Evolutionary conservation across 2,113 vertebrate species (phyloP).

Genomic region (Amblyopsis rosae): DNA sequence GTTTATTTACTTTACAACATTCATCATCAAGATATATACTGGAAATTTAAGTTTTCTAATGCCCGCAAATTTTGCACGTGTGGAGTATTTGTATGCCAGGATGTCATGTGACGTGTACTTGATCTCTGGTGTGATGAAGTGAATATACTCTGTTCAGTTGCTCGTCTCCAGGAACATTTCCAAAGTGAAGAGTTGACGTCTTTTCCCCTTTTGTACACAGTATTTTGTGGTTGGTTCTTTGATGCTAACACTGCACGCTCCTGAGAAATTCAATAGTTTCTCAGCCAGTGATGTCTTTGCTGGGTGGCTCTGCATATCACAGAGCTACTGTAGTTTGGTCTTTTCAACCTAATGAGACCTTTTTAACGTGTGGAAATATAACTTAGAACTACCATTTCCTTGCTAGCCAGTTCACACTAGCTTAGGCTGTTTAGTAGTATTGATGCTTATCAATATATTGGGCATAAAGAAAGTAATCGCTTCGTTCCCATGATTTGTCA

Average conservation of each 20-base stretch:
- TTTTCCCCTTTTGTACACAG: constrained; percentile 19
- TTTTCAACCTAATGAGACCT: neutral
- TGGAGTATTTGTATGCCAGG: constrained; percentile 17
- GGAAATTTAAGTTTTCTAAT: constrained; percentile 23
- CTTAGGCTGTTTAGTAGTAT: neutral
- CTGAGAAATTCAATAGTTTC: constrained; percentile 9
- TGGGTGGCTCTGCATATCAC: constrained; percentile 21
- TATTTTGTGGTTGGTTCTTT: constrained; percentile 37
- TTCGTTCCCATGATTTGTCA: no score
- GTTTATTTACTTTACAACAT: constrained; percentile 41
- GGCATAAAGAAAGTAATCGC: no score
- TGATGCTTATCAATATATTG: neutral
- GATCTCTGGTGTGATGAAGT: neutral
- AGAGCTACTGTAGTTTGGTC: neutral
- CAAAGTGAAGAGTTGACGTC: constrained; percentile 34
- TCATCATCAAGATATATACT: constrained; percentile 18
- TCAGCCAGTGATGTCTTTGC: constrained; percentile 12
- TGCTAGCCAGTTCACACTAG: neutral
- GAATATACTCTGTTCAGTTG: neutral
- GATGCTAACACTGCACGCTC: constrained; percentile 9
- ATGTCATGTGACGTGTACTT: neutral
- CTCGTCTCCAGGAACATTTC: constrained; percentile 5
- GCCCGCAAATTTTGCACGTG: constrained; percentile 26
- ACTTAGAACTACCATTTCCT: neutral
- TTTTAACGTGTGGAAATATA: neutral